These are phyloP conservation scores for Drosophila neotestacea DNA, from an alignment of 2,888 invertebrate genomes.

Conservation along the genomic window DNA sequence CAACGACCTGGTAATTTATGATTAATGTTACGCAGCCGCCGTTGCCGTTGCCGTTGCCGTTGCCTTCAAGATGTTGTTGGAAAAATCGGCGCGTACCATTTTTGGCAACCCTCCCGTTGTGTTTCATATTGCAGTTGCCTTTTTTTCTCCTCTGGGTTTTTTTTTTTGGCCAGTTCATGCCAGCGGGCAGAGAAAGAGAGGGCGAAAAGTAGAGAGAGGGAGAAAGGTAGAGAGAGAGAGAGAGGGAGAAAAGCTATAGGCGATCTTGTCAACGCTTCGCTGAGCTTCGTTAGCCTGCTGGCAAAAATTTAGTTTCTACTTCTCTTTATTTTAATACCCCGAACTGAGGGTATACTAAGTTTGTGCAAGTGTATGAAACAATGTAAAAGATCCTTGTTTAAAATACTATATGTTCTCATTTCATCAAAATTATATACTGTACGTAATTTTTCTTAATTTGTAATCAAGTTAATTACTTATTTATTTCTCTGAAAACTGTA, in stretches of 20 bases:
- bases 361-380: neutral
- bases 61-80: slow-evolving; percentile 52
- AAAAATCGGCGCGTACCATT: slow-evolving; percentile 76
- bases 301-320: slow-evolving; percentile 32
- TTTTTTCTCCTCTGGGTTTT: neutral
- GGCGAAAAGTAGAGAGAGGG: slow-evolving; percentile 5
- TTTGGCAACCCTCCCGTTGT: slow-evolving; percentile 80
- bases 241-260: slow-evolving; percentile 32
- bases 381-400: too few species aligned
- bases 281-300: slow-evolving; percentile 58
- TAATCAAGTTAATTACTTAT: too few species aligned
- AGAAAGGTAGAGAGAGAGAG: slow-evolving; percentile 10
- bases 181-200: slow-evolving; percentile 5
- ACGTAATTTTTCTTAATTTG: too few species aligned
- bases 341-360: neutral
- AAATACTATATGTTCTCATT: too few species aligned
- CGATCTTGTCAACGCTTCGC: slow-evolving; percentile 76
- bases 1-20: slow-evolving; percentile 83
- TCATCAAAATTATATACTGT: too few species aligned
- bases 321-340: slow-evolving; percentile 2
- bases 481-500: too few species aligned
- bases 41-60: slow-evolving; percentile 21
- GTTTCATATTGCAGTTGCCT: slow-evolving; percentile 69
- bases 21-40: slow-evolving; percentile 76
- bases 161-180: slow-evolving; percentile 21